Base-by-base conservation (phyloP, 2,797 vertebrate genomes). In the Holocentrus rufus region DNA sequence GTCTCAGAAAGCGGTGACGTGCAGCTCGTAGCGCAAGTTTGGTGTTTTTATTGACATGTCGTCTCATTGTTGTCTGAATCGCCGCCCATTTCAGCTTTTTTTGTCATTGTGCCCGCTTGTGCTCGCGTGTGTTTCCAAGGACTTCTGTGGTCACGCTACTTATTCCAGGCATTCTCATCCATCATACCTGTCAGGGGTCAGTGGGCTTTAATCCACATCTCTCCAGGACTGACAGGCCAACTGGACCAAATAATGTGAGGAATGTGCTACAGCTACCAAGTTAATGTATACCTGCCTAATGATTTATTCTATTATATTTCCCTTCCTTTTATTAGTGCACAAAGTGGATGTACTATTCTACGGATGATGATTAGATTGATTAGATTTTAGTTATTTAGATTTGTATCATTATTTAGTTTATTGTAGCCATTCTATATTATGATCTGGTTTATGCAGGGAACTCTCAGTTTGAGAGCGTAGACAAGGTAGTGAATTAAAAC, bases 111-210 rank as follows among this genome's bases (percentile, higher is more conserved):
- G 25, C 20, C n/a, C 5, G 22, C 42, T 52, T 56, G 36, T 56
- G 47, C n/a, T 13, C 65, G 39, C 30, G 22, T 9, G 18, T 18
- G 65, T 65, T 77, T 75, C 70, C 46, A 61, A 7, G 49, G 11
- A 18, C 10, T n/a, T 18, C 8, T 27, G 18, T 31, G 58, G 44
- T 65, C 56, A 25, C 63, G 7, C 23, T 62, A 53, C 57, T 65
- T 69, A 73, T 76, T 79, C 49, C 71, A 64, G 55, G 15, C 31
- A 0, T 76, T 50, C 42, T 65, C 81, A 85, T 92, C 81, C 69
- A 79, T 91, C 85, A 86, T 3, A 23, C 22, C 77, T 73, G 81
- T 86, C 85, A 74, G 68, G 44, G 54, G 65, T 54, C 57, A 69
- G 71, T 63, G 54, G 69, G 64, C 65, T 58, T 27, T 1, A 36